phyloP scores from a whole-genome alignment of 2,888 invertebrate species.

The Prenolepis imparis region DNA sequence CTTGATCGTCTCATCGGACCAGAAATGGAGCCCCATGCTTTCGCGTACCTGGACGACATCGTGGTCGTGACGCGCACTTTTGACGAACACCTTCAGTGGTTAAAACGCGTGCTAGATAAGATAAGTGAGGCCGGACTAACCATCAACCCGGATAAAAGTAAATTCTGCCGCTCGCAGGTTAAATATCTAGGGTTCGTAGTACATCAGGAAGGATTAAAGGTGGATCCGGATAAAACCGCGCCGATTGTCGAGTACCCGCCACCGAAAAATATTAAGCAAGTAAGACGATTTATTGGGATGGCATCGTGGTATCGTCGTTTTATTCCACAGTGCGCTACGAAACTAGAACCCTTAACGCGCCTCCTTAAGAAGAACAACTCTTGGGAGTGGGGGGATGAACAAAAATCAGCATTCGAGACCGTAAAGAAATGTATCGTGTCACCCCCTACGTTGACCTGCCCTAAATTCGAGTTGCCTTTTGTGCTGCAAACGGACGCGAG shows the following conservation, averaged over 20 bases:
- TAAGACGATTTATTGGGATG: background rate
- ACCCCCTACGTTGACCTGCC: too few species aligned
- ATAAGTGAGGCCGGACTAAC: background rate
- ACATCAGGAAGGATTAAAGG: too few species aligned
- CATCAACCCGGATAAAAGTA: background rate
- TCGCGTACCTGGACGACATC: background rate
- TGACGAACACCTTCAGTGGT: background rate
- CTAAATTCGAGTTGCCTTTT: too few species aligned
- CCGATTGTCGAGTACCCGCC: background rate
- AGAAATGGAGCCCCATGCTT: background rate
- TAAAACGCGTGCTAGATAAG: background rate
- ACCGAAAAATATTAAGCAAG: background rate
- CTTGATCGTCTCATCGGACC: too few species aligned
- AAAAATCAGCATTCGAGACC: background rate
- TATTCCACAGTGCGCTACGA: background rate
- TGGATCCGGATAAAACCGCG: background rate
- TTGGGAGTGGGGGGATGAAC: background rate
- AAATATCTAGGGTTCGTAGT: too few species aligned
- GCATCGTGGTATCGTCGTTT: background rate
- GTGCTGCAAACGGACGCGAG: too few species aligned
- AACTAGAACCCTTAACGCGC: background rate
- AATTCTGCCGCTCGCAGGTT: too few species aligned
- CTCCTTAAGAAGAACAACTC: background rate
- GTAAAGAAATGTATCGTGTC: too few species aligned
- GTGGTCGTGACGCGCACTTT: background rate